These are phyloP conservation scores for Digitonthophagus gazella DNA, from an alignment of 2,888 invertebrate species.

Conservation along the genomic window DNA sequence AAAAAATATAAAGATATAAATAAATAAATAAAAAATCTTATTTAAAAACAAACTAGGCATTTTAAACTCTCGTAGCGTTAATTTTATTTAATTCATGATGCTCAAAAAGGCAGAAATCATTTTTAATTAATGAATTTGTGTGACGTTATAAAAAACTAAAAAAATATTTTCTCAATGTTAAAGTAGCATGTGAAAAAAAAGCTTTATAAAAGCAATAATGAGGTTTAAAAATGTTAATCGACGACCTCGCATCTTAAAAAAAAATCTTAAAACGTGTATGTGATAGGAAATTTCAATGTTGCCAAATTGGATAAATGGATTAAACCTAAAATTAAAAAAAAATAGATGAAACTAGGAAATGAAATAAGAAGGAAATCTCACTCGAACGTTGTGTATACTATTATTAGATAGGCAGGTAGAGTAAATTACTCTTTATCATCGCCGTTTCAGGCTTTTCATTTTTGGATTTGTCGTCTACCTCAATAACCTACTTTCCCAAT, in stretches of 20 bases:
- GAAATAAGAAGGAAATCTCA: constrained; percentile 21
- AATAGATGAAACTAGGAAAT: constrained; percentile 16
- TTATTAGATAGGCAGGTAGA: constrained; percentile 50
- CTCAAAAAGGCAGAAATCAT: not conserved
- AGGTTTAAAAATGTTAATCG: not conserved
- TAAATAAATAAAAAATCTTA: not conserved
- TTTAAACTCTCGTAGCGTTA: not conserved
- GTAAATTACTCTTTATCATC: constrained; percentile 46
- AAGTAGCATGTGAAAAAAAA: not conserved
- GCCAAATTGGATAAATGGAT: constrained; percentile 23
- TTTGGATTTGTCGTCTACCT: not conserved
- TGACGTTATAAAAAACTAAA: not conserved
- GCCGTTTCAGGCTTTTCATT: not conserved
- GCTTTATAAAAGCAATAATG: constrained; percentile 4
- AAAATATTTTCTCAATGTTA: not conserved
- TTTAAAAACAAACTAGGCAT: not conserved
- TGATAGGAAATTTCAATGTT: constrained; percentile 27
- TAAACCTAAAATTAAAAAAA: constrained; percentile 19
- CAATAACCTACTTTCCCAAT: not conserved
- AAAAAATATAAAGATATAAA: not conserved
- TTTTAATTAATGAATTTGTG: not conserved
- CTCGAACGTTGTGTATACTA: constrained; percentile 40
- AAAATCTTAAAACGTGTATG: constrained; percentile 22
- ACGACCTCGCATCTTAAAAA: constrained; percentile 9
- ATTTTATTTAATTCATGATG: not conserved